Percentiles rank a stretch among this genome's conserved stretches.
Conservation (phyloP, 2,113 vertebrate species). For the Elgaria multicarinata region DNA sequence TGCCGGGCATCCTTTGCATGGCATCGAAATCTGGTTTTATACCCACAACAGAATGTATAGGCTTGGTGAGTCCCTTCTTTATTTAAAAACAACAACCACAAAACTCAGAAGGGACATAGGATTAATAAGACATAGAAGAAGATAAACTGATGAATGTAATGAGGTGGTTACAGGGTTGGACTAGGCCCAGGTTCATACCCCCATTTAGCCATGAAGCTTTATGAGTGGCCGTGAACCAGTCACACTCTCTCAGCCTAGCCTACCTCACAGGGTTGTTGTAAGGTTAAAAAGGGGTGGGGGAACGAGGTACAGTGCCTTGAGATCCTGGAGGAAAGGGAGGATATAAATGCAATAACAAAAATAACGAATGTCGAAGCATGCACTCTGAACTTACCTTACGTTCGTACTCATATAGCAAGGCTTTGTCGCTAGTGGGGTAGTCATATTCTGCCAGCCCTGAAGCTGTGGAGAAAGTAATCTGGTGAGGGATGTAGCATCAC, state of each 20-base stretch:
- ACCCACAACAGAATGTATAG: not conserved
- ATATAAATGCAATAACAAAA: not conserved
- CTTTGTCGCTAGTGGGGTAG: slow-evolving; percentile 81
- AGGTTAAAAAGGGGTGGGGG: slow-evolving; percentile 24
- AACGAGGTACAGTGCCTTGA: not conserved
- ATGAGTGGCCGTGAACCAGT: not conserved
- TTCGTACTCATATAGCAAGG: slow-evolving; percentile 81
- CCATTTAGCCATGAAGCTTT: not conserved
- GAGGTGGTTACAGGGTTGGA: not conserved
- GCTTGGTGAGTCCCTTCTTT: not conserved
- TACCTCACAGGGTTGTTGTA: not conserved
- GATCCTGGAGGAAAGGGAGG: not conserved
- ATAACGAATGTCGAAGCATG: not conserved
- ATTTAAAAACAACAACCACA: not conserved
- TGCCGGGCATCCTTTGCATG: too few relatives aligned
- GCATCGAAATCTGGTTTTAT: not conserved
- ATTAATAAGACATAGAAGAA: not conserved
- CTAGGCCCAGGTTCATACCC: not conserved
- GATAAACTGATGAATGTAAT: not conserved
- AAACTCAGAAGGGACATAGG: not conserved
- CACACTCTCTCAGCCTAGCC: not conserved
- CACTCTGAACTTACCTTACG: slow-evolving; percentile 74
- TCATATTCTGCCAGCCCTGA: slow-evolving; percentile 79
- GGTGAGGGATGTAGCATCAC: not conserved
- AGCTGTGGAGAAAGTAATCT: slow-evolving; percentile 42